Percentiles rank a stretch among this genome's conserved stretches.
Conservation (phyloP, 2,797 vertebrate species). For the Fringilla coelebs region DNA sequence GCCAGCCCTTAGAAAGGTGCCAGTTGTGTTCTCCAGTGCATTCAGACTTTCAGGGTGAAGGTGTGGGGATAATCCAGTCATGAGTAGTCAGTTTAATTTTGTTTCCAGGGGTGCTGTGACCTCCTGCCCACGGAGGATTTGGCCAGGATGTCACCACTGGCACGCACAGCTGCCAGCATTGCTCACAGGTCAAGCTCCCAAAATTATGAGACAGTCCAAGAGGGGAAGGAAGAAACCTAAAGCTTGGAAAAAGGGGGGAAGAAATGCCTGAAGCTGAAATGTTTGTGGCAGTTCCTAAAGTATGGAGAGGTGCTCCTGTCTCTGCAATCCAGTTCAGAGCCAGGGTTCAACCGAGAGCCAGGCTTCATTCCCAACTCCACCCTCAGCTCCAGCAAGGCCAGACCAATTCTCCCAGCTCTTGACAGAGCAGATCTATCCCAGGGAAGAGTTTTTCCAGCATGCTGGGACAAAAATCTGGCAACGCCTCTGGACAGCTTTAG, state of each 20-base stretch:
- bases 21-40: not conserved
- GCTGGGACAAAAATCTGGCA: not conserved
- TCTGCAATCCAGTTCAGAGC: not conserved
- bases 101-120: not conserved
- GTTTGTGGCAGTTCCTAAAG: not conserved
- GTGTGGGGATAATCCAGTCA: not conserved
- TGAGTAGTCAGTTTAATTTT: not conserved
- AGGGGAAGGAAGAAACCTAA: not conserved
- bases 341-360: not conserved
- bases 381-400: not conserved
- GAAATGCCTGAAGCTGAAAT: not conserved
- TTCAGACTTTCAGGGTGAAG: not conserved
- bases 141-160: not conserved
- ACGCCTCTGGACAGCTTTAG: not conserved
- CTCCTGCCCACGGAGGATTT: not conserved
- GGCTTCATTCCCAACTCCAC: not conserved
- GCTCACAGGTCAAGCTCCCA: constrained; percentile 20
- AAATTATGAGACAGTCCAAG: not conserved
- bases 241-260: not conserved
- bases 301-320: not conserved
- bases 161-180: constrained; percentile 21
- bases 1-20: not conserved
- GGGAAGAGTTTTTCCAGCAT: not conserved
- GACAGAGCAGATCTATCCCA: not conserved
- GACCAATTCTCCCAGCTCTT: not conserved